Evolutionary conservation across 2,113 vertebrate genomes (phyloP), one percentile per base, ranked within the genome.

Genomic region (Pycnonotus jocosus): DNA sequence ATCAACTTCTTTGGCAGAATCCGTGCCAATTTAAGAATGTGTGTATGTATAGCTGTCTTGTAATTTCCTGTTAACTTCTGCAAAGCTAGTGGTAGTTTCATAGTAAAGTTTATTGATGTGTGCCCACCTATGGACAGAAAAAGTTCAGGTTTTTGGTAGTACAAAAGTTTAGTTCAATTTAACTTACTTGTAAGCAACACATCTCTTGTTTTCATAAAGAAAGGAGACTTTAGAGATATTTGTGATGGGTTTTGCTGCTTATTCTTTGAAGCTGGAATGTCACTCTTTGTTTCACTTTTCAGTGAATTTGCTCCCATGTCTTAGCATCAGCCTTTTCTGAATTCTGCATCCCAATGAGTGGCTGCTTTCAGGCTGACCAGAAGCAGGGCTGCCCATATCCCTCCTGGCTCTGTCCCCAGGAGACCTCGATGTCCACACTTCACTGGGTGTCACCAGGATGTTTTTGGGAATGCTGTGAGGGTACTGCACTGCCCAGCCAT

Each of bases 251-350:
- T 91, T 92, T 76, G 11, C 18, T 11, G 10, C 13, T 68, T 88
- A 31, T 1, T 71, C 27, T 78, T 38, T 31, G 53, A 84, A 83
- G 65, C 19, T 6, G 5, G 37, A 72, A 22, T 37, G 30, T 56
- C 24, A 16, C 9, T 8, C 18, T 74, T 60, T 25, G 6, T 40
- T 61, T 71, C 7, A 6, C 24, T 85, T 79, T 68, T 42, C n/a
- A 23, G 57, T n/a, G 31, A 76, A 27, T 21, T 62, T 28, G 10
- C 73, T 21, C 17, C 35, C 50, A 61, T 17, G 14, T 37, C 42
- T 56, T 1, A 1, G 47, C 40, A 21, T 51, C 35, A 60, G 20
- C 7, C 18, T 60, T 77, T 69, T 57, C 57, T 0, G 0, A 9
- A 1, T 28, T 25, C 18, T 31, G 17, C 22, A 25, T 79, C 27